Evolutionary conservation across 1,140 invertebrate genomes (phyloP).

Genomic region (Apis cerana): DNA sequence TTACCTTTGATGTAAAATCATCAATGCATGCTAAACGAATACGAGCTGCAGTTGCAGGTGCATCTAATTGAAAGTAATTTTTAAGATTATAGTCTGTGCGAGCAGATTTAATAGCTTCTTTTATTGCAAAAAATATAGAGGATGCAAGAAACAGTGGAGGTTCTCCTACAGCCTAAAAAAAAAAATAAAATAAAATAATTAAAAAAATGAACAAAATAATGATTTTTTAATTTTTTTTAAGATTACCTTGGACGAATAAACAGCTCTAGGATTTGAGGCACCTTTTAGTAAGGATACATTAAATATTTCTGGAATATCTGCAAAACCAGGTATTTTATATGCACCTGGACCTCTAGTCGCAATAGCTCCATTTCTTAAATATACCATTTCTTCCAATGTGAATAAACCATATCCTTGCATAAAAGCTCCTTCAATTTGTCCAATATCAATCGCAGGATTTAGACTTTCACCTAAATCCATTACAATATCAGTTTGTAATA

Average conservation of each 20-base stretch:
- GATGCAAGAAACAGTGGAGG: conserved; percentile 95
- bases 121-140: conserved; percentile 94
- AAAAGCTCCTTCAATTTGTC: conserved; percentile 97
- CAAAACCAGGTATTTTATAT: conserved; percentile 96
- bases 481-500: conserved; percentile 94
- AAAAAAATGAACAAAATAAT: conserved; percentile 17
- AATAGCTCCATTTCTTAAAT: conserved; percentile 90
- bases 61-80: conserved; percentile 87
- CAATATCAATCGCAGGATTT: conserved; percentile 98
- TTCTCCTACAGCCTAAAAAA: conserved; percentile 93
- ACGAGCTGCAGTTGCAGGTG: conserved; percentile 93
- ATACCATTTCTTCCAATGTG: conserved; percentile 94
- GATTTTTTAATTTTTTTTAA: conserved; percentile 4
- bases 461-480: conserved; percentile 97
- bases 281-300: conserved; percentile 96
- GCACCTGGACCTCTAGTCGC: conserved; percentile 93
- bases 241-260: conserved; percentile 96
- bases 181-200: conserved; percentile 42
- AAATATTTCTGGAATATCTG: conserved; percentile 94
- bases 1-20: conserved; percentile 89
- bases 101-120: conserved; percentile 92
- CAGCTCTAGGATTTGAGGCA: conserved; percentile 92
- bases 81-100: conserved; percentile 85
- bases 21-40: conserved; percentile 96
- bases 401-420: conserved; percentile 96